Evolutionary conservation across 1,140 invertebrate species (phyloP).

Genomic region (Hestina assimilis): DNA sequence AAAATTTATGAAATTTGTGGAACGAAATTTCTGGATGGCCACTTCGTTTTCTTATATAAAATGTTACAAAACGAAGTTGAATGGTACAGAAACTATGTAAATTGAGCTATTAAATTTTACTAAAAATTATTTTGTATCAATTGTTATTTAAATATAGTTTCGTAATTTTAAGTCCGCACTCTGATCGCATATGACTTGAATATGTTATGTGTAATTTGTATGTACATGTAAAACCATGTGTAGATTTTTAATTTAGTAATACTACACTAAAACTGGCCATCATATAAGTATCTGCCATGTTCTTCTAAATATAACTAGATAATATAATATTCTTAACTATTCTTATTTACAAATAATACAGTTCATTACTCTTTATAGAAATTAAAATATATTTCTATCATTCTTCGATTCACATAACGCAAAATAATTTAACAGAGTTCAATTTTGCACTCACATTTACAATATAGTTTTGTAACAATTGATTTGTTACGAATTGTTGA

Average conservation of each 20-base stretch:
- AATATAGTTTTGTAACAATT: constrained; percentile 70
- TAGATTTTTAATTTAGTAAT: constrained; percentile 79
- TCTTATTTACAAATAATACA: constrained; percentile 80
- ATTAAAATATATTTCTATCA: constrained; percentile 78
- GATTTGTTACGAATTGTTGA: constrained; percentile 62
- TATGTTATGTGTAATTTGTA: constrained; percentile 56
- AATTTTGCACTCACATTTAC: constrained; percentile 79
- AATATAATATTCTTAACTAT: constrained; percentile 79
- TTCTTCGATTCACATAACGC: constrained; percentile 78
- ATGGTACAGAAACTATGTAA: too few species aligned
- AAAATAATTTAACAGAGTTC: constrained; percentile 79
- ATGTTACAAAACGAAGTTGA: too few species aligned
- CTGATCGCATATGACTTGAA: constrained; percentile 36
- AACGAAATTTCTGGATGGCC: too few species aligned
- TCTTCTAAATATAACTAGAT: constrained; percentile 76
- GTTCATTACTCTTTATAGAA: constrained; percentile 76
- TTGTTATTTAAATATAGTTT: background rate
- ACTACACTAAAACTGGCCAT: constrained; percentile 80
- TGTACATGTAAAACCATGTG: constrained; percentile 79
- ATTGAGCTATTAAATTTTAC: constrained; percentile 8
- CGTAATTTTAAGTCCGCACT: constrained; percentile 38
- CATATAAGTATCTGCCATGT: constrained; percentile 80
- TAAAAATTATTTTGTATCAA: background rate
- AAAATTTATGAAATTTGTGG: too few species aligned
- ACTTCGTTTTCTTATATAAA: too few species aligned